A percentile compares a stretch with the other conserved stretches of the same genome.
Evolutionary conservation across 2,797 vertebrate genomes (phyloP).

Genomic region (Acipenser transmontanus): DNA sequence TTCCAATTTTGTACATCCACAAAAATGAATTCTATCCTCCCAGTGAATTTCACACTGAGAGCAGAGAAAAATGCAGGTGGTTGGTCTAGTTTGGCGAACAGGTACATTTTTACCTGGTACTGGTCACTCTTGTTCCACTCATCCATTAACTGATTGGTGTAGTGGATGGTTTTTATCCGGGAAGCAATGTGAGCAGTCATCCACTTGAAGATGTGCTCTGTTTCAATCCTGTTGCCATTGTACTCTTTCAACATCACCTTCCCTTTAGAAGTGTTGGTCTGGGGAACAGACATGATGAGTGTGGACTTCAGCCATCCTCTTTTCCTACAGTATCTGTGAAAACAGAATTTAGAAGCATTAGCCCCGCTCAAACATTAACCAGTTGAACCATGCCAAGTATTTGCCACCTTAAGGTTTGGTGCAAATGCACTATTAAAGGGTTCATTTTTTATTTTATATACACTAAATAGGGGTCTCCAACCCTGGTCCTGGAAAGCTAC

Average conservation of each 20-base stretch:
- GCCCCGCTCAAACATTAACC: no score
- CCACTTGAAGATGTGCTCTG: constrained; percentile 92
- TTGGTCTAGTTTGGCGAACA: constrained; percentile 84
- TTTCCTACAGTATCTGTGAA: constrained; percentile 72
- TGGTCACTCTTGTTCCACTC: constrained; percentile 81
- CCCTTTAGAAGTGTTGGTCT: constrained; percentile 92
- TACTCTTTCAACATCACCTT: constrained; percentile 96
- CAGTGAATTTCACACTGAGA: constrained; percentile 91
- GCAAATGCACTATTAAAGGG: no score
- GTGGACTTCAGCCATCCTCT: constrained; percentile 90
- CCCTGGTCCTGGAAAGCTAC: no score
- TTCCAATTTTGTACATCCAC: constrained; percentile 87
- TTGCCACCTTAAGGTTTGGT: no score
- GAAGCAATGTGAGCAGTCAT: constrained; percentile 91
- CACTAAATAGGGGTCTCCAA: no score
- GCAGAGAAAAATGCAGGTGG: constrained; percentile 93
- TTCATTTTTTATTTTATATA: no score
- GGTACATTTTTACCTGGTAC: constrained; percentile 85
- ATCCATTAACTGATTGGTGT: constrained; percentile 68
- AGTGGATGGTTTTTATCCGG: constrained; percentile 82
- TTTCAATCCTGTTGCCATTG: constrained; percentile 69
- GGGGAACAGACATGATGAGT: constrained; percentile 93
- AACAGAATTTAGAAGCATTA: not conserved
- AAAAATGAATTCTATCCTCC: constrained; percentile 96
- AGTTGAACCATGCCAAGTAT: no score